Base-by-base conservation (phyloP, 2,797 vertebrate species). In the Molothrus aeneus region DNA sequence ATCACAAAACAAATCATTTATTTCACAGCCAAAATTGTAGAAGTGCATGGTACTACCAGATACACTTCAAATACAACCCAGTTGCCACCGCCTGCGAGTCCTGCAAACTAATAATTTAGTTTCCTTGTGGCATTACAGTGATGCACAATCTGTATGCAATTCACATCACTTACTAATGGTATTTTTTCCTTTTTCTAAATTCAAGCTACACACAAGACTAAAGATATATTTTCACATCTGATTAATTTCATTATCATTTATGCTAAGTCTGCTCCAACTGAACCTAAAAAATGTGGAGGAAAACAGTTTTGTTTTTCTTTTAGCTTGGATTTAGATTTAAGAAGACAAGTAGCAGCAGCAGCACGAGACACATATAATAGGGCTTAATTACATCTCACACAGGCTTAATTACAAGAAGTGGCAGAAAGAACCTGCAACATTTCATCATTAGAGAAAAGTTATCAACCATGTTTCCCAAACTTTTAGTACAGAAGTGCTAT, bases 391-490 rank as follows among this genome's bases (percentile, higher is more conserved):
- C 50, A 57, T 91, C 88, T 87, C 48, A 57, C 65, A 66, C 53
- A 94, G 69, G 50, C 80, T 85, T 95, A 95, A 96, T 95, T 93
- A 95, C 17, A 1, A 45, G 83, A 94, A 80, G 86, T 89, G 83
- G 80, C 80, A 97, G 88, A 90, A 87, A 88, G 57, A 95, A 95
- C 83, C 72, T 95, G 69, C 59, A 80, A 86, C 78, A 81, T 85
- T 90, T 90, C 85, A 74, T 75, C 16, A 22, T 53, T 75, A 81
- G 68, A 84, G 77, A 79, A 86, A 92, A 95, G 81, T 86, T 88
- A 90, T 57, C 63, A 83, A 45, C 38, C 31, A 19, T 51, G 38
- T 90, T 95, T 92, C 72, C 61, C 54, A 75, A 92, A 90, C 86
- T 92, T 94, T 73, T 54, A 88, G 43, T 38, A 42, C 3, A 63